Conservation (phyloP, 2,888 invertebrate species). For the Leptothorax acervorum region DNA sequence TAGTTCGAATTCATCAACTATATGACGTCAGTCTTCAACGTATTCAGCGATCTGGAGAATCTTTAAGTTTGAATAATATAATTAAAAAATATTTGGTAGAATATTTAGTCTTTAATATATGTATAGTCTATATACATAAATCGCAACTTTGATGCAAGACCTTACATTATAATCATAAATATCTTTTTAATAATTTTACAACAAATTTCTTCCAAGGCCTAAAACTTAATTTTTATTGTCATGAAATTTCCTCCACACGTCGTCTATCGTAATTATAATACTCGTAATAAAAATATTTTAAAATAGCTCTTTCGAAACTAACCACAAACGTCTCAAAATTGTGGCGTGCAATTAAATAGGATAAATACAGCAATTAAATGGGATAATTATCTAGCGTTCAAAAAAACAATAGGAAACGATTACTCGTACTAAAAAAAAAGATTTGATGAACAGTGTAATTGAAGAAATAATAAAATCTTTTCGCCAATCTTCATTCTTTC, state of each 20-base stretch:
- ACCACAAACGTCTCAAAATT: no score
- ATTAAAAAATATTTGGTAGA: background rate
- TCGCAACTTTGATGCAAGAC: background rate
- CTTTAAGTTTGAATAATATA: background rate
- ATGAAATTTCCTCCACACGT: no score
- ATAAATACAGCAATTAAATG: background rate
- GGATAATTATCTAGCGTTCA: background rate
- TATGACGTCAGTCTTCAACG: no score
- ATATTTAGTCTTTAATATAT: background rate
- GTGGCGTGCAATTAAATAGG: background rate
- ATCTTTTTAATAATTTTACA: background rate
- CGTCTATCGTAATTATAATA: no score
- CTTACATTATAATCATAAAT: background rate
- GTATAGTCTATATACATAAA: background rate
- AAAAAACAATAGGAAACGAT: background rate
- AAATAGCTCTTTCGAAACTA: no score
- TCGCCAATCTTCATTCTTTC: background rate
- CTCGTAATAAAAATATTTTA: no score
- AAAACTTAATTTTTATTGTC: no score
- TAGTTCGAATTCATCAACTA: no score
- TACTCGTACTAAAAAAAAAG: background rate
- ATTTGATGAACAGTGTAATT: background rate
- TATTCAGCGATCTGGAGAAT: no score
- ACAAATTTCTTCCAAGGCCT: background rate
- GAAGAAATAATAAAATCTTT: background rate